These are phyloP conservation scores for Sakesphorus luctuosus DNA, from an alignment of 2,113 vertebrate species.

Conservation along the genomic window DNA sequence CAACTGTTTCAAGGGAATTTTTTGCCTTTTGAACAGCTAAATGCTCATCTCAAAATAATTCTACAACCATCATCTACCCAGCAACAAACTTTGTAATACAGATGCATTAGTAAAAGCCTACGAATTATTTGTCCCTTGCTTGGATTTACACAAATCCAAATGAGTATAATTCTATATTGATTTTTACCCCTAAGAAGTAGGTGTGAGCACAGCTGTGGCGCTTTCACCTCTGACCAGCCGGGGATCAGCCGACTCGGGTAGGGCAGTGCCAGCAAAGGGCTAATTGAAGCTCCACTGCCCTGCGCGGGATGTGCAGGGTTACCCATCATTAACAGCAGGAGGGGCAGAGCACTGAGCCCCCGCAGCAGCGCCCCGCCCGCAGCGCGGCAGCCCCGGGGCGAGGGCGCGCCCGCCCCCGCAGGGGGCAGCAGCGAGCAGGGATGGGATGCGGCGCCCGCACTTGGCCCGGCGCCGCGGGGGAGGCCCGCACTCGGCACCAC, in stretches of 20 bases:
- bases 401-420: slow-evolving; percentile 48
- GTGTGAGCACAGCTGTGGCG: rapidly evolving
- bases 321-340: rapidly evolving
- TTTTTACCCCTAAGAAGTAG: background rate
- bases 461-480: background rate
- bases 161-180: background rate
- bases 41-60: background rate
- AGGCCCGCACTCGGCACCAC: background rate
- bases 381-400: too few species aligned
- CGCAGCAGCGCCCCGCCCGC: too few species aligned
- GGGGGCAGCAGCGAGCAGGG: slow-evolving; percentile 80
- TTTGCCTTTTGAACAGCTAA: background rate
- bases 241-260: background rate
- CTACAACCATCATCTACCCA: background rate
- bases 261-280: background rate
- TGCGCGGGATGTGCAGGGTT: rapidly evolving
- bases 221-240: background rate
- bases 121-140: background rate
- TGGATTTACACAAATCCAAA: background rate
- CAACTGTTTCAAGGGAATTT: background rate
- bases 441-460: background rate
- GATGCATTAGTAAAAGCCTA: background rate
- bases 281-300: background rate
- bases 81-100: background rate
- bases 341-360: too few species aligned